phyloP scores from a whole-genome alignment of 2,797 vertebrate species.

The Parauchenoglanis ngamensis region DNA sequence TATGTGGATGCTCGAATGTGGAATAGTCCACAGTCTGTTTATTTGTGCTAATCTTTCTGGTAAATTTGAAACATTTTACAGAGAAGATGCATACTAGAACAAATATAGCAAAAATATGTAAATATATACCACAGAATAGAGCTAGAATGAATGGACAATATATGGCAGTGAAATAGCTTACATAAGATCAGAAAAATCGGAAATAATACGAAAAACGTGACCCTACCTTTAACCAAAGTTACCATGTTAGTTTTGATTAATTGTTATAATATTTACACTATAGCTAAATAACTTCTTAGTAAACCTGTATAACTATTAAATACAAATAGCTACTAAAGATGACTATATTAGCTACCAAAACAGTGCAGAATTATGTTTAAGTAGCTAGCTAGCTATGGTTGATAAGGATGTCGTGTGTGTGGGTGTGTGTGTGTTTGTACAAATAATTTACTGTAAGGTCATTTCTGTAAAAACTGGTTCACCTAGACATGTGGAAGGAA shows the following conservation, averaged over 20 bases:
- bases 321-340: background rate
- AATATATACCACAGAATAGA: too few species aligned
- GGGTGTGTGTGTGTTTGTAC: background rate
- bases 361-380: background rate
- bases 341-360: background rate
- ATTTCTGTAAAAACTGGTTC: background rate
- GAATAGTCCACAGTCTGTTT: too few species aligned
- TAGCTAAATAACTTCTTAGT: background rate
- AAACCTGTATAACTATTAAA: background rate
- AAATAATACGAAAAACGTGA: background rate
- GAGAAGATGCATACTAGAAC: too few species aligned
- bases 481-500: background rate
- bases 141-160: too few species aligned
- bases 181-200: background rate
- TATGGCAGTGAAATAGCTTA: background rate
- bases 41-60: too few species aligned
- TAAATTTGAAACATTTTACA: too few species aligned
- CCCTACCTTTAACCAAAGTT: background rate
- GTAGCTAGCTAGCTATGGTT: background rate
- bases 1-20: too few species aligned
- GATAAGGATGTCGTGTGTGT: background rate
- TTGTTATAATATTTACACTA: background rate
- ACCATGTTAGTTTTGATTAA: background rate
- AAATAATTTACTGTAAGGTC: conserved; percentile 5
- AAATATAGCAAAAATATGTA: too few species aligned